Conservation (phyloP, 2,888 invertebrate species). For the Nomada ferruginata region DNA sequence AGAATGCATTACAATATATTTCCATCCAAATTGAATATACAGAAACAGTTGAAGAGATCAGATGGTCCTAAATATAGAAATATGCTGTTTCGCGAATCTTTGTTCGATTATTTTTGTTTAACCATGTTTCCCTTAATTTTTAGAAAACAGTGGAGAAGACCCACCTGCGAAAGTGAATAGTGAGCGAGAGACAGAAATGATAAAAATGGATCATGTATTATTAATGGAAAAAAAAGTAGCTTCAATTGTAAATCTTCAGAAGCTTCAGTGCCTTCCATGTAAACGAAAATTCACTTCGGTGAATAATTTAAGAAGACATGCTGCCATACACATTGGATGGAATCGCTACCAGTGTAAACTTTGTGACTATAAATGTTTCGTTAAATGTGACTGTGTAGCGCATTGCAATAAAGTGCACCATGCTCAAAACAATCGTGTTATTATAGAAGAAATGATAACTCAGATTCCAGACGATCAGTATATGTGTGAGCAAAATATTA, state of each 20-base stretch:
- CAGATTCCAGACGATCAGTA: constrained; percentile 63
- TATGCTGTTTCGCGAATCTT: no score
- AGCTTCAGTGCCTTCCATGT: constrained; percentile 86
- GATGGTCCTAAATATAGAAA: no score
- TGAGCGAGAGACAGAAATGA: neutral
- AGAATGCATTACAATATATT: no score
- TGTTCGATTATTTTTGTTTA: neutral
- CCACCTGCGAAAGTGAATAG: neutral
- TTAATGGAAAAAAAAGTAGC: constrained; percentile 68
- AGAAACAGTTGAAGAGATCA: no score
- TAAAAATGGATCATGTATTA: constrained; percentile 26
- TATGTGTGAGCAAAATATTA: constrained; percentile 35
- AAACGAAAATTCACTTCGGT: constrained; percentile 84
- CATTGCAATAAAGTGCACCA: constrained; percentile 88
- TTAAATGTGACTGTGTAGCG: constrained; percentile 87
- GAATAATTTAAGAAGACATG: constrained; percentile 87
- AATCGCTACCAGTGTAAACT: constrained; percentile 90
- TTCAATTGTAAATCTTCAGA: constrained; percentile 65
- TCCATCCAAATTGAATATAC: no score
- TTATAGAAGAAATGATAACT: constrained; percentile 69
- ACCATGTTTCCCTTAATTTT: neutral
- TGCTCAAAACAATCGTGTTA: constrained; percentile 82
- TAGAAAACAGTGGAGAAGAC: neutral
- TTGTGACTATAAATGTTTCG: constrained; percentile 89
- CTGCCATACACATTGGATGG: constrained; percentile 89